Evolutionary conservation across 2,113 vertebrate genomes (phyloP), one percentile per base, ranked within the genome.

Genomic region (Cinclus mexicanus): DNA sequence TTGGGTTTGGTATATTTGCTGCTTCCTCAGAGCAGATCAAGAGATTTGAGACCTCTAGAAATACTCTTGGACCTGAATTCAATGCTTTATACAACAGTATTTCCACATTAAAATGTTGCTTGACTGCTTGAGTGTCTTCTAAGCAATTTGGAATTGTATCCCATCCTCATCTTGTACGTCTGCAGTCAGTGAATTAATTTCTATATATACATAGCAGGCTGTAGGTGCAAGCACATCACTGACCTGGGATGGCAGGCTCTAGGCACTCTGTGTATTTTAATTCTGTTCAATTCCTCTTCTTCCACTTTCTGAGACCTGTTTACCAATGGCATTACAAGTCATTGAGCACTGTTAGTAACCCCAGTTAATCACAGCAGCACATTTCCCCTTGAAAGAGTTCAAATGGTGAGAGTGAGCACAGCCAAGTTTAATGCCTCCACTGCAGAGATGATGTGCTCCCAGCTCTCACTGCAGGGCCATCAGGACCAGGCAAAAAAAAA

Each of bases 331-430:
- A 90, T 93, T 77, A 78, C 86, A 94, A 86, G 79, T 83, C 79
- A 74, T 77, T 90, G 90, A 92, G 76, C 56, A 31, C 80, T 81
- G 80, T 44, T 96, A 96, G 90, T 95, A 90, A 87, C 35, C 64
- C 60, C 83, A 47, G 80, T 87, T 97, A 92, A 96, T 95, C 65
- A 84, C 77, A 85, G 87, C 52, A 82, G 65, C 67, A 42, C 52
- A 24, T 94, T 89, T 95, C 94, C 74, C 83, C 93, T 91, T 94
- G 89, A 46, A 94, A 72, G 77, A 87, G 83, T 91, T 96, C 87
- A 94, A 68, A 76, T 6, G 12, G 65, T 65, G 83, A 91, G 61
- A 89, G 69, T 0, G 0, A 94, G 55, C 72, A 11, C 60, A 75
- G 83, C 76, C 95, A 74, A 47, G 86, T 90, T 74, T 41, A 80